Base-by-base conservation (phyloP, 2,113 vertebrate species). In the Pyxicephalus adspersus region DNA sequence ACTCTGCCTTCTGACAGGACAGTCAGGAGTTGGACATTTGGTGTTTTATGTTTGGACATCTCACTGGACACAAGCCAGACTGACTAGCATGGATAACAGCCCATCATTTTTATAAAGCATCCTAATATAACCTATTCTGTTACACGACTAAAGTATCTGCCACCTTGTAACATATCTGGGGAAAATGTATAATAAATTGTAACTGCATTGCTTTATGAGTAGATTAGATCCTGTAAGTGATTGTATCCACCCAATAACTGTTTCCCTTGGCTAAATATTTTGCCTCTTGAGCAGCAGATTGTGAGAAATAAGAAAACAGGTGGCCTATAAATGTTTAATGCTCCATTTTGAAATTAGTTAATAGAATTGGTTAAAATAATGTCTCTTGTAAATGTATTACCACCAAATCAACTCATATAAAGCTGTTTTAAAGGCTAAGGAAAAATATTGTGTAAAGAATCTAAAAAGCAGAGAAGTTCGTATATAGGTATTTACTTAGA, bases 321-420 rank as follows among this genome's bases (percentile, higher is more conserved):
- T 73, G 70, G 70, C 70, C 70, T n/a, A 73, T 73, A 73, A 73
- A 73, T 73, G 28, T 73, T 73, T 73, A 57, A 73, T 73, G 19
- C 20, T 29, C 22, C 25, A 31, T 28, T 58, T 73, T 34, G 15
- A 57, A 73, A 73, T 34, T 19, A 73, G 29, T 73, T 73, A 73
- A 73, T 31, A 28, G 52, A 73, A 58, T 73, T 73, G 52, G 52
- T 73, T 55, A 26, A 73, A 73, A 58, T 73, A 58, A 34, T 34
- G 22, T 72, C 38, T 11, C 58, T 73, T 34, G 52, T 73, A n/a
- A 54, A 57, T 73, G 52, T 19, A 72, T 22, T 16, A 11, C 22
- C 34, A 26, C 26, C 29, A 57, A 23, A 31, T 16, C 23, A 22
- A 18, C 34, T 34, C 52, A 22, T 29, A 54, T 20, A 58, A 58